Percentiles rank a stretch among this genome's conserved stretches.
Conservation (phyloP, 2,888 invertebrate genomes). For the Pheosia tremula region DNA sequence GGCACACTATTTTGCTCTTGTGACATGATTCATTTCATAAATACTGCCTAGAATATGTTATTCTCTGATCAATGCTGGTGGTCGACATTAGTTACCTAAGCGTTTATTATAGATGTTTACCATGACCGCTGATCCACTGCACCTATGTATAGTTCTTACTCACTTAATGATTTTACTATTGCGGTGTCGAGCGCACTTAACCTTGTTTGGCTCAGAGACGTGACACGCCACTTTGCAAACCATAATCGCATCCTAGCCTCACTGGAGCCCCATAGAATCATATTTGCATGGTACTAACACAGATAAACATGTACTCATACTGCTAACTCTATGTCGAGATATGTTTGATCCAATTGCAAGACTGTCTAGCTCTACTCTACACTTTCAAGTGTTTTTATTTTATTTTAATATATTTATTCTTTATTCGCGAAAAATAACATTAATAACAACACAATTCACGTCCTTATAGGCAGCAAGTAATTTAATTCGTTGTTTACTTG, state of each 20-base stretch:
- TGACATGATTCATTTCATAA: not conserved
- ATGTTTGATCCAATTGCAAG: not conserved
- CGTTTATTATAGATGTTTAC: conserved; percentile 68
- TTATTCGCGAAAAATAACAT: too few relatives aligned
- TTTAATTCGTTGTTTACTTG: too few relatives aligned
- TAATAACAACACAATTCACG: too few relatives aligned
- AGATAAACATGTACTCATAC: conserved; percentile 7
- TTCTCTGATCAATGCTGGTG: conserved; percentile 44
- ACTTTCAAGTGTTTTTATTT: too few relatives aligned
- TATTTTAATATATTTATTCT: too few relatives aligned
- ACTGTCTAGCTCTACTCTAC: not conserved
- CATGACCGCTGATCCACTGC: conserved; percentile 66
- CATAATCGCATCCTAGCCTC: conserved; percentile 63
- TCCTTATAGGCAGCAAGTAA: too few relatives aligned
- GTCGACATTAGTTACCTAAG: conserved; percentile 58
- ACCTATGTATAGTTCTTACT: conserved; percentile 58
- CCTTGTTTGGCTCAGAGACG: conserved; percentile 69
- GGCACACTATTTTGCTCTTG: not conserved
- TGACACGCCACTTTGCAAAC: conserved; percentile 60
- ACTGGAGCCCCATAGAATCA: conserved; percentile 40
- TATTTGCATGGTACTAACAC: conserved; percentile 25
- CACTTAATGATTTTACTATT: conserved; percentile 63
- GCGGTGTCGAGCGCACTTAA: conserved; percentile 61
- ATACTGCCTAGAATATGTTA: not conserved
- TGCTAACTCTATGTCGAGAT: not conserved